These are phyloP conservation scores for Chamaea fasciata DNA, from an alignment of 2,113 vertebrate genomes.

Conservation along the genomic window DNA sequence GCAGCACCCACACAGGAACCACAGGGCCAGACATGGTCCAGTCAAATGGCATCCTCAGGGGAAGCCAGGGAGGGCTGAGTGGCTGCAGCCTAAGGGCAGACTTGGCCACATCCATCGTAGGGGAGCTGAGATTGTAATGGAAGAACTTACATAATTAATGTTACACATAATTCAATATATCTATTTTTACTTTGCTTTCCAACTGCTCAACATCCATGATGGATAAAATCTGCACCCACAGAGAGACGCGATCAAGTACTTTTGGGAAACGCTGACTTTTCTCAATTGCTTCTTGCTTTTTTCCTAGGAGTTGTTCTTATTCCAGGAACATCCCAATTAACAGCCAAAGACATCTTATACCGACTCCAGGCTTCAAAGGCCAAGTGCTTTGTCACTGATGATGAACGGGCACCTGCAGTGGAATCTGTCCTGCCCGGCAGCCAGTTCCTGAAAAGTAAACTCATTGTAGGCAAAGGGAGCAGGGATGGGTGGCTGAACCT, in stretches of 20 bases:
- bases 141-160: rapidly evolving
- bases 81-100: neutral
- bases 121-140: neutral
- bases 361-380: conserved; percentile 70
- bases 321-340: conserved; percentile 76
- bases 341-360: conserved; percentile 72
- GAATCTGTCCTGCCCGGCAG: conserved; percentile 63
- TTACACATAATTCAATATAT: neutral
- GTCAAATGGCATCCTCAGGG: rapidly evolving
- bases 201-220: neutral
- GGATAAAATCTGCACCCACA: neutral
- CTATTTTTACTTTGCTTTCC: neutral
- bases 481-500: conserved; percentile 74
- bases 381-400: conserved; percentile 71
- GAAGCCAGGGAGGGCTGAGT: neutral
- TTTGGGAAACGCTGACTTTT: neutral
- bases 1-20: neutral
- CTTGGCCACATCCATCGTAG: neutral
- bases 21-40: neutral
- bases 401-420: conserved; percentile 59
- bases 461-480: conserved; percentile 65
- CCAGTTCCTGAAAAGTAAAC: conserved; percentile 62
- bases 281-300: neutral
- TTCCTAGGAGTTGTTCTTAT: conserved; percentile 68
- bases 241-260: neutral